A percentile compares a stretch with the other conserved stretches of the same genome.
Evolutionary conservation across 2,797 vertebrate genomes (phyloP).

Genomic region (Amphiprion clarkii): DNA sequence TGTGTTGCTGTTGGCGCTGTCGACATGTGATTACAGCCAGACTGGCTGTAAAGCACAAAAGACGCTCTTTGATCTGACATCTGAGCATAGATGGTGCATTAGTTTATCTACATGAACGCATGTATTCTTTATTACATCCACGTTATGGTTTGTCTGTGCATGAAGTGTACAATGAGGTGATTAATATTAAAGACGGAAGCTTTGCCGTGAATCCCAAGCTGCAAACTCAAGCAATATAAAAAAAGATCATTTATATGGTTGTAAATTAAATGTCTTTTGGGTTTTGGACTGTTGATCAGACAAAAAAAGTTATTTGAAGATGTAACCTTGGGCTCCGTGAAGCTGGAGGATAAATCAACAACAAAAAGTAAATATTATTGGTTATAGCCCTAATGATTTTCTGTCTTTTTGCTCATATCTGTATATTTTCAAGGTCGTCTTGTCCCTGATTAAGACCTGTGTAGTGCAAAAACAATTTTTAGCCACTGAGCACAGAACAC

Average conservation of each 20-base stretch:
- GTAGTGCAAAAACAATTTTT: not conserved
- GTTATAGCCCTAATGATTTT: not conserved
- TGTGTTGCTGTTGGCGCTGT: constrained; percentile 20
- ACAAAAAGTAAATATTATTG: not conserved
- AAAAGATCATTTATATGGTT: not conserved
- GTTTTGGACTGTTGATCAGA: not conserved
- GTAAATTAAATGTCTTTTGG: not conserved
- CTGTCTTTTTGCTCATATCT: not conserved
- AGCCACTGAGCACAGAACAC: too few relatives aligned
- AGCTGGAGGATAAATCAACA: not conserved
- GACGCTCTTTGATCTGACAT: constrained; percentile 24
- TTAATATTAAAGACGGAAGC: not conserved
- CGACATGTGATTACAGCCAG: constrained; percentile 11
- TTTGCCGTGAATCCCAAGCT: not conserved
- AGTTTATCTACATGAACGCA: not conserved
- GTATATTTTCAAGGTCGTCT: too few relatives aligned
- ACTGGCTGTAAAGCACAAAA: not conserved
- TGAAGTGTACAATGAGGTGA: not conserved
- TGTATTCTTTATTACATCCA: not conserved
- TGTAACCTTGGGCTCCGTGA: too few relatives aligned
- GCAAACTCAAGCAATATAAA: not conserved
- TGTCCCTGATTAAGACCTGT: not conserved
- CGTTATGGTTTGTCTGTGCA: not conserved
- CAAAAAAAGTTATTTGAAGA: not conserved
- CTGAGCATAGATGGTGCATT: not conserved